Percentiles rank a stretch among this genome's conserved stretches.
These are phyloP conservation scores for Phataginus tricuspis DNA, from an alignment of 2,797 vertebrate genomes.

Conservation along the genomic window DNA sequence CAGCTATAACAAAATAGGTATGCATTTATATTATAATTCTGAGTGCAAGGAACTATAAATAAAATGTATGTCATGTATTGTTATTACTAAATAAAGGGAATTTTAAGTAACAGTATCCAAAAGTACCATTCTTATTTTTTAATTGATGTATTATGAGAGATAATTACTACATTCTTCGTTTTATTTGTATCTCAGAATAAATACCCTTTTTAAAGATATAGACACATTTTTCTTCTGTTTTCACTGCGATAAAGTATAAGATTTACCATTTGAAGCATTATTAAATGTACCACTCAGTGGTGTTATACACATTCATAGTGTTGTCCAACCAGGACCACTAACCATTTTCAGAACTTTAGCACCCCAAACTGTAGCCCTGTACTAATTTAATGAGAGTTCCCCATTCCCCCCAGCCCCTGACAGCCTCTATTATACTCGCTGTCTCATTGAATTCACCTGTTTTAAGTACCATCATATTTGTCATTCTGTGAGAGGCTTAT, in stretches of 20 bases:
- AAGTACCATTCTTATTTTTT: not conserved
- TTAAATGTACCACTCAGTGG: not conserved
- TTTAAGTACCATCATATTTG: not conserved
- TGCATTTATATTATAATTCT: not conserved
- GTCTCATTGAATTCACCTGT: not conserved
- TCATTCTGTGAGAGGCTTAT: not conserved
- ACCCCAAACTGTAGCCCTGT: not conserved
- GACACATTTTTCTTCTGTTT: not conserved
- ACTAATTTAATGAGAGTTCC: not conserved
- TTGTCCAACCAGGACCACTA: not conserved
- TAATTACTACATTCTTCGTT: not conserved
- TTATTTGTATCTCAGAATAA: not conserved
- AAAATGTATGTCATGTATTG: not conserved
- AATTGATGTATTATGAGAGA: not conserved
- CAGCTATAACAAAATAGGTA: not conserved
- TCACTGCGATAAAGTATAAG: not conserved
- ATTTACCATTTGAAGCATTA: not conserved
- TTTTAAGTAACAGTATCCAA: not conserved
- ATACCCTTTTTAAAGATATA: not conserved
- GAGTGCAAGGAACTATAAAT: not conserved
- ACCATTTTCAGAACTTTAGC: not conserved
- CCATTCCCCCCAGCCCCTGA: accelerated
- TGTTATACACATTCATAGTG: not conserved
- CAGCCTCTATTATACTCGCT: not conserved
- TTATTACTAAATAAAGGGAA: not conserved